Evolutionary conservation across 2,113 vertebrate genomes (phyloP), one percentile per base, ranked within the genome.

Genomic region (Hepsetus odoe): DNA sequence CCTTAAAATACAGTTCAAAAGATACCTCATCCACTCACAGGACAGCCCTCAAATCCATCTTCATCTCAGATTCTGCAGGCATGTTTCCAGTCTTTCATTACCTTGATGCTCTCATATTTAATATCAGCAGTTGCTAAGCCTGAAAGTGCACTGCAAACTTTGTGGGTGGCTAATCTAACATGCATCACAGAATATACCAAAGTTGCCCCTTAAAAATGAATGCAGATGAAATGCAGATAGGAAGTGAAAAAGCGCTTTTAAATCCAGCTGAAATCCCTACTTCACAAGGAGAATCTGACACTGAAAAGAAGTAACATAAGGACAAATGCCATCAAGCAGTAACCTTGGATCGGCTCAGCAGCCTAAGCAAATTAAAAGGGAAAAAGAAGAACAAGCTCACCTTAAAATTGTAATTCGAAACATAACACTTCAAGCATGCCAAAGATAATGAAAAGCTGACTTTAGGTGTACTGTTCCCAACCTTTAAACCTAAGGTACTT

Each of bases 271-370:
- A 64, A 30, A 65, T 55, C 40, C 51, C 22, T 8, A 3, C 72
- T 51, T 61, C 58, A 64, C 64, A 40, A 75, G 56, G 72, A 55
- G 72, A 68, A 56, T 70, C 44, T 24, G 35, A 40, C 56, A 58
- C 40, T 58, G 30, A 73, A 70, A 61, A 64, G 56, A 70, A 8
- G 65, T 64, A 49, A 64, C 42, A 1, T 44, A 69, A 56, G 58
- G 77, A 67, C 56, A 72, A 70, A 62, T 28, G 33, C 33, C 62
- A 35, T 20, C 33, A 42, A 38, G 38, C 62, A 61, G 14, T 53
- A 67, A 76, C 49, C 82, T 80, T 80, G 40, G 38, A 1, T 80
- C 28, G 53, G 72, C 33, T 61, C 72, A 80, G 26, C 67, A 75
- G 51, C 22, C 61, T 38, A 10, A 9, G 55, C 66, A 70, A 40